Evolutionary conservation across 1,140 invertebrate genomes (phyloP).

Genomic region (Drosophila orena): DNA sequence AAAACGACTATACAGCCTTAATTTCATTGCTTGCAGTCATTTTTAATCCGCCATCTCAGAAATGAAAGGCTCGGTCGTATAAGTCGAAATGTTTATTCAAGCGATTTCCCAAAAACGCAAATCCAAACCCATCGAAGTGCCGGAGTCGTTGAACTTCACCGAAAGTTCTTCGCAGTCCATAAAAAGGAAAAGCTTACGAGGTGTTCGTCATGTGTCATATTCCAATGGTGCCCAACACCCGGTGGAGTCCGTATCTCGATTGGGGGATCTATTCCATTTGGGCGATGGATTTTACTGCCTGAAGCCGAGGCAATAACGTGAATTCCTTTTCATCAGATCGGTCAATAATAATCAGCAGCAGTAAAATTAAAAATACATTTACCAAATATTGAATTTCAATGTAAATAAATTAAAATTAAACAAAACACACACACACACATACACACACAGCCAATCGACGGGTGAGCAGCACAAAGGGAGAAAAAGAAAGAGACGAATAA

Average conservation of each 20-base stretch:
- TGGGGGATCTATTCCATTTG: conserved; percentile 36
- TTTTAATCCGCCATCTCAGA: conserved; percentile 12
- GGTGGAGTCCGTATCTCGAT: conserved; percentile 17
- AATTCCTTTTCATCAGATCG: conserved; percentile 65
- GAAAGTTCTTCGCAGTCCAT: conserved; percentile 54
- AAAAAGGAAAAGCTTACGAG: conserved; percentile 53
- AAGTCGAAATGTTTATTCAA: conserved; percentile 27
- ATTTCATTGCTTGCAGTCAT: conserved; percentile 11
- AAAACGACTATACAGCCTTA: not conserved
- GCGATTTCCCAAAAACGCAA: conserved; percentile 14
- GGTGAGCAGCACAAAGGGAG: conserved; percentile 14
- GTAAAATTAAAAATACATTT: conserved; percentile 81
- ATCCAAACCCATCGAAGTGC: conserved; percentile 1
- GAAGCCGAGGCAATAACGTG: conserved; percentile 26
- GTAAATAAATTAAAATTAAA: conserved; percentile 81
- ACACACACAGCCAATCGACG: conserved; percentile 26
- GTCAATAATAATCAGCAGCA: conserved; percentile 62
- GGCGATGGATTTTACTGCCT: conserved; percentile 32
- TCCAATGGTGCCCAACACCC: conserved; percentile 16
- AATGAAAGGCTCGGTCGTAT: conserved; percentile 13
- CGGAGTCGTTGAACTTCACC: conserved; percentile 32
- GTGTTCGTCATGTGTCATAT: conserved; percentile 58
- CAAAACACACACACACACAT: conserved; percentile 32
- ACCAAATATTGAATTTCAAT: conserved; percentile 84
- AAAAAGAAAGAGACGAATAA: conserved; percentile 23